Percentiles rank a stretch among this genome's conserved stretches.
These are phyloP conservation scores for Hirtodrosophila cameraria DNA, from an alignment of 2,888 invertebrate genomes.

Conservation along the genomic window DNA sequence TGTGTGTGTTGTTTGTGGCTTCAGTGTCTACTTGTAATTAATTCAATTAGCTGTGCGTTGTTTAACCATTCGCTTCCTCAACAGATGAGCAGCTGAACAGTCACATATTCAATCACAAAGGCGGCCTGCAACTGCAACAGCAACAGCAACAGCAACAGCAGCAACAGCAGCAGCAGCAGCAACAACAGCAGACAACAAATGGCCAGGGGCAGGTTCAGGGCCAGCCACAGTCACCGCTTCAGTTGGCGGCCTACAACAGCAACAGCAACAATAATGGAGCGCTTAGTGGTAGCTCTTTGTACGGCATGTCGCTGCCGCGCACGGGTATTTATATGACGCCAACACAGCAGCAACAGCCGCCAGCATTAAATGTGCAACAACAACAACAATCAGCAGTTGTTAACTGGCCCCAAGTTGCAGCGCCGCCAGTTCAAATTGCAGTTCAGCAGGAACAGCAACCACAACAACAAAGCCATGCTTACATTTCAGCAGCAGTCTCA, in stretches of 20 bases:
- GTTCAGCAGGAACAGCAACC: slow-evolving; percentile 45
- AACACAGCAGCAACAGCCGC: slow-evolving; percentile 40
- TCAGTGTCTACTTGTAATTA: slow-evolving; percentile 63
- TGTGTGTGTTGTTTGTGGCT: slow-evolving; percentile 28
- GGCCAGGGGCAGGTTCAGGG: slow-evolving; percentile 56
- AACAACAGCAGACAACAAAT: slow-evolving; percentile 72
- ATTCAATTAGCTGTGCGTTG: slow-evolving; percentile 70
- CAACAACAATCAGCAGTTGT: slow-evolving; percentile 53
- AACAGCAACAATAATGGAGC: slow-evolving; percentile 46
- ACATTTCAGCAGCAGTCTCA: slow-evolving; percentile 36
- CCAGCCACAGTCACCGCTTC: slow-evolving; percentile 26
- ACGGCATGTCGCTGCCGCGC: slow-evolving; percentile 74
- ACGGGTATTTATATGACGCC: slow-evolving; percentile 77
- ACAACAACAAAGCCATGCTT: slow-evolving; percentile 46
- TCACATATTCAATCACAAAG: slow-evolving; percentile 90
- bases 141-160: no score
- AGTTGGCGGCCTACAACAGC: slow-evolving; percentile 51
- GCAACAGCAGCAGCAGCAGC: no score
- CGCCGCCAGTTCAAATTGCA: slow-evolving; percentile 36
- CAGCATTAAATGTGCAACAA: slow-evolving; percentile 47
- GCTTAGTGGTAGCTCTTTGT: slow-evolving; percentile 47
- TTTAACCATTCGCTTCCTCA: slow-evolving; percentile 58
- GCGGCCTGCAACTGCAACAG: slow-evolving; percentile 86
- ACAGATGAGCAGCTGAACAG: slow-evolving; percentile 85
- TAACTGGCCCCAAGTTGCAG: slow-evolving; percentile 66